These are phyloP conservation scores for Drosophila siamana DNA, from an alignment of 2,888 invertebrate genomes.

Conservation along the genomic window DNA sequence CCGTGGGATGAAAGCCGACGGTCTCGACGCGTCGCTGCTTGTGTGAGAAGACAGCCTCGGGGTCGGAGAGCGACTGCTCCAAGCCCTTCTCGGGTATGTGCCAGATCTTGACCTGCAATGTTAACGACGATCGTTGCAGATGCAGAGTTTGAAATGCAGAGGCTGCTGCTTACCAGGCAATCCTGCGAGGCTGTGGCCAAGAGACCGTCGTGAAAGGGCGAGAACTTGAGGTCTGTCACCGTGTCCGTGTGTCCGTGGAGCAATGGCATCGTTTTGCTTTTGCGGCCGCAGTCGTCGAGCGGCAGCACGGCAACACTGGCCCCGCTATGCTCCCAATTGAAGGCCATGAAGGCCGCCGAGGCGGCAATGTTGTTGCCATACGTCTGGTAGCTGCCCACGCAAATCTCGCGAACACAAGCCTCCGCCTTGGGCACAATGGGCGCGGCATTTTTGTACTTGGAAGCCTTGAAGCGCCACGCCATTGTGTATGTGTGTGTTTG, in stretches of 20 bases:
- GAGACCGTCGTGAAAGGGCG: conserved; percentile 97
- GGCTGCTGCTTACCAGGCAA: conserved; percentile 92
- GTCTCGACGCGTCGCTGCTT: conserved; percentile 95
- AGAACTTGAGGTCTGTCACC: conserved; percentile 97
- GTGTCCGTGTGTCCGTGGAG: conserved; percentile 95
- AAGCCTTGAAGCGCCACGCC: conserved; percentile 98
- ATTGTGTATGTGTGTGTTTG: conserved; percentile 85
- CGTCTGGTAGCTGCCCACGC: conserved; percentile 96
- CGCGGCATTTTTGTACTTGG: conserved; percentile 99
- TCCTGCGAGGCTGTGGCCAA: conserved; percentile 96
- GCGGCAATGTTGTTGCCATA: conserved; percentile 98
- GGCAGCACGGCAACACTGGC: conserved; percentile 96
- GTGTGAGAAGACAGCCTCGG: conserved; percentile 93
- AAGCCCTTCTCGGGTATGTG: conserved; percentile 93
- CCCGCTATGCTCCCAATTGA: conserved; percentile 96
- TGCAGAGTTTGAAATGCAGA: too few relatives aligned
- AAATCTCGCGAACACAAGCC: conserved; percentile 93
- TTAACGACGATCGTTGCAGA: too few relatives aligned
- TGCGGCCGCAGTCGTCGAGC: conserved; percentile 94
- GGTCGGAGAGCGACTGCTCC: conserved; percentile 90
- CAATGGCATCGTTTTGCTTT: conserved; percentile 94
- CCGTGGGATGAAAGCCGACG: conserved; percentile 95
- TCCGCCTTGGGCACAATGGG: conserved; percentile 98
- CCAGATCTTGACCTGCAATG: conserved; percentile 93
- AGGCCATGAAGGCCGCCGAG: conserved; percentile 97